Conservation (phyloP, 1,140 invertebrate species). For the Drosophila tropicalis region DNA sequence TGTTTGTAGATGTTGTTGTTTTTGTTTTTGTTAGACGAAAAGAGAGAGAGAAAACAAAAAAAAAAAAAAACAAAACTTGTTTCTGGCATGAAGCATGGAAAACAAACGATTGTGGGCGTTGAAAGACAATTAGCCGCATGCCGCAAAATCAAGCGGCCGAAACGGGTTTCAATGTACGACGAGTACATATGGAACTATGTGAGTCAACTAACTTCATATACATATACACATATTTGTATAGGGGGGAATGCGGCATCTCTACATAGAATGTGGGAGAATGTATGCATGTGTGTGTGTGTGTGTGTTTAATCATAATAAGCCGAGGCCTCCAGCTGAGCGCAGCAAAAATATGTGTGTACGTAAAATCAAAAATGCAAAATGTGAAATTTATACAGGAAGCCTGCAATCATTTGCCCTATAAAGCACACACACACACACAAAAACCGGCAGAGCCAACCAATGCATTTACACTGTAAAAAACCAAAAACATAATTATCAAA, state of each 20-base stretch:
- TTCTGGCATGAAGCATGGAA: conserved; percentile 25
- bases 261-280: neutral
- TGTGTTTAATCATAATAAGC: neutral
- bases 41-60: neutral
- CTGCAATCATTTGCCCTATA: conserved; percentile 17
- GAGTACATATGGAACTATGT: conserved; percentile 17
- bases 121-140: conserved; percentile 77
- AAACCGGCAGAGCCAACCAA: neutral
- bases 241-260: conserved; percentile 1
- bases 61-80: conserved; percentile 28
- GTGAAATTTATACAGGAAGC: conserved; percentile 11
- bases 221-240: neutral
- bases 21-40: conserved; percentile 17
- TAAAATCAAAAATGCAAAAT: conserved; percentile 22
- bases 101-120: conserved; percentile 61
- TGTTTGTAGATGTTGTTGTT: neutral
- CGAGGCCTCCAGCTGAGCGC: conserved; percentile 25
- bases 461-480: neutral
- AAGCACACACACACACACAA: neutral
- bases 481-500: neutral
- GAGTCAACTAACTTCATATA: conserved; percentile 2
- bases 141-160: conserved; percentile 61
- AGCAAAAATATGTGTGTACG: conserved; percentile 7
- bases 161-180: conserved; percentile 60
- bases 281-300: neutral